Evolutionary conservation across 2,888 invertebrate genomes (phyloP), one percentile per base, ranked within the genome.

Genomic region (Hecatera dysodea): DNA sequence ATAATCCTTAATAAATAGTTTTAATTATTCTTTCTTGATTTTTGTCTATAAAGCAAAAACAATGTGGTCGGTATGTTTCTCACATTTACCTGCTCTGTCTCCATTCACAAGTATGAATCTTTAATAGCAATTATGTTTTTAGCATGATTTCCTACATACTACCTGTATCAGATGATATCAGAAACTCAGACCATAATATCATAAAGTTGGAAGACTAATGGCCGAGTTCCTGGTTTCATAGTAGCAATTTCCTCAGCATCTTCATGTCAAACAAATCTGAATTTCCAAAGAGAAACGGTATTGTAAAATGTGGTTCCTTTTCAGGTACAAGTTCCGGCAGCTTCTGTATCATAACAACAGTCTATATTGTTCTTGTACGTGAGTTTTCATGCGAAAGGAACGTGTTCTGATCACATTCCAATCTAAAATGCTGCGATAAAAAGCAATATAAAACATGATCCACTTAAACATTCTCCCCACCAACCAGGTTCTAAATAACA

Each of bases 401-500:
- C 15, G 15, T 9, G 7, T n/a, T 27, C 42, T 19, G 5, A 27
- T 72, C 9, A 44, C 29, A 22, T 24, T 27, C 17, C 7, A 24
- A 46, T 17, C 7, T 15, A 6, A 36, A 68, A 33, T 3, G 19
- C 12, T 33, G 0, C 46, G 11, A 53, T 42, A 65, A 55, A 72
- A 52, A 29, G 7, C 19, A 50, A 50, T 19, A 48, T 46, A 12
- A 42, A 75, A 53, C 24, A 70, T 33, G 44, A 62, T 27, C 39
- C 56, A 62, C 27, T 70, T 42, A 52, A 46, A 52, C 33, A 42
- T 27, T 62, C 22, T 39, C 57, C 27, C 29, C 42, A 33, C 42
- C 27, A 27, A 12, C 12, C 48, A 33, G 44, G 55, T 22, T 78
- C 52, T 22, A 60, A 33, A 67, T 78, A 60, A 77, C 27, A 63